Evolutionary conservation across 2,113 vertebrate genomes (phyloP).

Genomic region (Podocnemis expansa): DNA sequence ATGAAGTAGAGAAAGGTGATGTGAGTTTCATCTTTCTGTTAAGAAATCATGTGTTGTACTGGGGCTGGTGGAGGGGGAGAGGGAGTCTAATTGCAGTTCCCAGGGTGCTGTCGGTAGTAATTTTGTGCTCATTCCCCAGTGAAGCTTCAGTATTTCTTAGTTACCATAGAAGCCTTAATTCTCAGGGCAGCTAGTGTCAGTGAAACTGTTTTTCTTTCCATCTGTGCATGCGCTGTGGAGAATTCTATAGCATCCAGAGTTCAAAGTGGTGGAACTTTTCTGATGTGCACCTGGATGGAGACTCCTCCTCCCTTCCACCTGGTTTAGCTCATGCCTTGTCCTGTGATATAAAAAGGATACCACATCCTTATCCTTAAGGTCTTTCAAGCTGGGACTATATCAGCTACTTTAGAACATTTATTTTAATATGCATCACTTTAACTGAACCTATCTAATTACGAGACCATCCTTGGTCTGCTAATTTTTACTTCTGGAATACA

Average conservation of each 20-base stretch:
- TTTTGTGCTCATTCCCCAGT: neutral
- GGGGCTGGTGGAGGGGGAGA: neutral
- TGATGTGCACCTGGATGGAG: neutral
- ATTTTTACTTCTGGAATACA: neutral
- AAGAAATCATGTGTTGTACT: accelerated
- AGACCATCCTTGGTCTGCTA: neutral
- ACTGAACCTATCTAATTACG: neutral
- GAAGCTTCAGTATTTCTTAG: neutral
- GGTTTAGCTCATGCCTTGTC: neutral
- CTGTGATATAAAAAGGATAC: neutral
- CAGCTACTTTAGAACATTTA: neutral
- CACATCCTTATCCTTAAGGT: neutral
- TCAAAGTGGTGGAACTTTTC: neutral
- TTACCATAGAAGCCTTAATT: neutral
- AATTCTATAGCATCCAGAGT: neutral
- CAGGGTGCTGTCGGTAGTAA: neutral
- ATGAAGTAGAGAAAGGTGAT: neutral
- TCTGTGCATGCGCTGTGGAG: neutral
- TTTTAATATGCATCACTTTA: accelerated
- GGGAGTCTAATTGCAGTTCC: neutral
- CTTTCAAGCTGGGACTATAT: neutral
- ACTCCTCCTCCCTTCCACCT: neutral
- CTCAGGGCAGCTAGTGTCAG: neutral
- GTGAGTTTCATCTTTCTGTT: neutral
- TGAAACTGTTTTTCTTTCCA: neutral